Evolutionary conservation across 2,888 invertebrate species (phyloP).

Genomic region (Drosophila hamatofila): DNA sequence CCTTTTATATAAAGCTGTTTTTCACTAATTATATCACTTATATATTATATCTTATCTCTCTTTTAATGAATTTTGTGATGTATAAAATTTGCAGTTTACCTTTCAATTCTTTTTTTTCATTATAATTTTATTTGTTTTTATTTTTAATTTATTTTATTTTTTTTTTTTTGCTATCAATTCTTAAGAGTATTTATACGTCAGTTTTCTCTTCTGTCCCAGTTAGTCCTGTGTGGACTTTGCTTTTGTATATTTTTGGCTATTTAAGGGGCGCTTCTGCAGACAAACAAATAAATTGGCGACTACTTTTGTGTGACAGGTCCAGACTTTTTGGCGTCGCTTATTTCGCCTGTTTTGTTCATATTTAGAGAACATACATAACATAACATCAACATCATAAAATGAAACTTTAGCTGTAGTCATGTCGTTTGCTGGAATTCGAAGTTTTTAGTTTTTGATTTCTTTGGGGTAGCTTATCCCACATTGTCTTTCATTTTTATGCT

Average conservation of each 20-base stretch:
- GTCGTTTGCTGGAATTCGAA: constrained; percentile 39
- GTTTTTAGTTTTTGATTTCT: constrained; percentile 70
- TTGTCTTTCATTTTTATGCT: constrained; percentile 32
- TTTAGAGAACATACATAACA: constrained; percentile 53
- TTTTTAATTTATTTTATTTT: background rate
- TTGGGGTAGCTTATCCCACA: constrained; percentile 39
- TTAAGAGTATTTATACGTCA: constrained; percentile 32
- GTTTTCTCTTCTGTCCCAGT: background rate
- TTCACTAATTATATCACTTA: too few species aligned
- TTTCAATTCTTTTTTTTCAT: too few species aligned
- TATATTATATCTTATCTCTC: too few species aligned
- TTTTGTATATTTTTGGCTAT: constrained; percentile 39
- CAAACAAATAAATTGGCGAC: constrained; percentile 61
- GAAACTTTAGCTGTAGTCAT: constrained; percentile 54
- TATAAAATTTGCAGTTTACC: too few species aligned
- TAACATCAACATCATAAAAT: constrained; percentile 61
- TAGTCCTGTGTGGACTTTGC: constrained; percentile 6
- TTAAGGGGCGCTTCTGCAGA: constrained; percentile 45
- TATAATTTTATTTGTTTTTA: background rate
- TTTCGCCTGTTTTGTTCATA: constrained; percentile 50
- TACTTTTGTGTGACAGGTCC: constrained; percentile 60
- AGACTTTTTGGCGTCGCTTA: constrained; percentile 79
- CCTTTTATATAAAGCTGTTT: too few species aligned
- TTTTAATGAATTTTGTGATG: too few species aligned
- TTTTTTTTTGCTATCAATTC: background rate